These are phyloP conservation scores for Cecidostiba fungosa DNA, from an alignment of 2,888 invertebrate species.

Conservation along the genomic window DNA sequence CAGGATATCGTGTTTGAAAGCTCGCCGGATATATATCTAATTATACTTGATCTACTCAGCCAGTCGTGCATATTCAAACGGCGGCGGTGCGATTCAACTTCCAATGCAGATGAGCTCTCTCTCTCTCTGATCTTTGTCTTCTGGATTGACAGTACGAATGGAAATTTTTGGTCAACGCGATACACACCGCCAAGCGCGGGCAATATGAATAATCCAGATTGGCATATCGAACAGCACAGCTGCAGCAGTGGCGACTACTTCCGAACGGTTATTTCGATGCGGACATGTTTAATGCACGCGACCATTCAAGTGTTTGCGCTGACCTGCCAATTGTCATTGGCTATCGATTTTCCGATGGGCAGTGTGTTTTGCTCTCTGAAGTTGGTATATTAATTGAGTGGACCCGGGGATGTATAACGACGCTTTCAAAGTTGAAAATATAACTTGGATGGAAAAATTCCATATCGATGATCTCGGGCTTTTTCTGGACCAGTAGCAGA, in stretches of 20 bases:
- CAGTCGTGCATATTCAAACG: not conserved
- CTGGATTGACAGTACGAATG: not conserved
- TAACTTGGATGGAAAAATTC: too few relatives aligned
- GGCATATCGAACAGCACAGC: not conserved
- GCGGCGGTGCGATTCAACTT: too few relatives aligned
- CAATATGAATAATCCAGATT: constrained; percentile 1
- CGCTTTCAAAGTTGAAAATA: too few relatives aligned
- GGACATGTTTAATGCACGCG: not conserved
- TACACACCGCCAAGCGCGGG: not conserved
- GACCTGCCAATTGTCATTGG: not conserved
- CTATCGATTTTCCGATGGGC: not conserved
- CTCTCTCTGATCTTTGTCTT: constrained; percentile 14
- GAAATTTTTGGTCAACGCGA: not conserved
- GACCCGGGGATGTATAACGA: too few relatives aligned
- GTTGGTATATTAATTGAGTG: too few relatives aligned
- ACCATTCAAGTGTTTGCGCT: not conserved
- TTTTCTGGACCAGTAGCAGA: not conserved
- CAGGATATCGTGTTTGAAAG: not conserved
- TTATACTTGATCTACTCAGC: not conserved
- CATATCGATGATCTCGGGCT: too few relatives aligned
- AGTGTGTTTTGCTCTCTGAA: too few relatives aligned
- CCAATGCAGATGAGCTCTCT: not conserved
- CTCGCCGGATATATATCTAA: not conserved
- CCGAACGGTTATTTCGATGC: too few relatives aligned
- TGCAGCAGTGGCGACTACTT: too few relatives aligned